These are phyloP conservation scores for Ormia ochracea DNA, from an alignment of 2,888 invertebrate species.

Conservation along the genomic window DNA sequence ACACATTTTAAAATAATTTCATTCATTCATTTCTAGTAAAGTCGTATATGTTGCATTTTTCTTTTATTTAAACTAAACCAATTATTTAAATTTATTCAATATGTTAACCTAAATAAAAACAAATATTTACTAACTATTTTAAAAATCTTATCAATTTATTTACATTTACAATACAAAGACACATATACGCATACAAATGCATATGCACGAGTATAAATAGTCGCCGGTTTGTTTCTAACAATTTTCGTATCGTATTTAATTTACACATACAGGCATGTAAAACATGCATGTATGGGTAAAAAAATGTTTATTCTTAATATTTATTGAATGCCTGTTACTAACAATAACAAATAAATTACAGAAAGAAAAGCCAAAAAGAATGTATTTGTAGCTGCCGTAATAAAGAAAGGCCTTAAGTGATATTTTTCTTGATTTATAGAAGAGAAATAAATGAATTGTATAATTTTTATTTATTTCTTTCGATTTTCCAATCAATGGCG, in stretches of 20 bases:
- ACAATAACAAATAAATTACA: neutral
- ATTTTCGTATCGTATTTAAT: neutral
- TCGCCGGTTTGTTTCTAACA: constrained; percentile 3
- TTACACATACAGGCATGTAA: constrained; percentile 23
- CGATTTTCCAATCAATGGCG: too few relatives aligned
- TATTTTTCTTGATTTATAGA: too few relatives aligned
- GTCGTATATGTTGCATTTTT: constrained; percentile 36
- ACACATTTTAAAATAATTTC: neutral
- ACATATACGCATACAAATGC: neutral
- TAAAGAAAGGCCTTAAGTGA: too few relatives aligned
- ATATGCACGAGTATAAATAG: neutral
- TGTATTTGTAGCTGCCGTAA: too few relatives aligned
- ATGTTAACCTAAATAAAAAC: constrained; percentile 52
- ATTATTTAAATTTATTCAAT: constrained; percentile 41
- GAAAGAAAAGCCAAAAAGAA: neutral
- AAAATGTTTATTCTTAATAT: constrained; percentile 9
- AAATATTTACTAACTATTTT: constrained; percentile 60
- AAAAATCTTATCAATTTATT: constrained; percentile 53
- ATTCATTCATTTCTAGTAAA: constrained; percentile 25
- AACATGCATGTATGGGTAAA: neutral
- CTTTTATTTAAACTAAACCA: constrained; percentile 39
- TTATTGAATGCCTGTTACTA: constrained; percentile 23
- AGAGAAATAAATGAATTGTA: too few relatives aligned
- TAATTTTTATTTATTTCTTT: too few relatives aligned
- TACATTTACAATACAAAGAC: constrained; percentile 36